Percentiles rank a stretch among this genome's conserved stretches.
Conservation (phyloP, 2,888 invertebrate species). For the Hydraecia micacea region DNA sequence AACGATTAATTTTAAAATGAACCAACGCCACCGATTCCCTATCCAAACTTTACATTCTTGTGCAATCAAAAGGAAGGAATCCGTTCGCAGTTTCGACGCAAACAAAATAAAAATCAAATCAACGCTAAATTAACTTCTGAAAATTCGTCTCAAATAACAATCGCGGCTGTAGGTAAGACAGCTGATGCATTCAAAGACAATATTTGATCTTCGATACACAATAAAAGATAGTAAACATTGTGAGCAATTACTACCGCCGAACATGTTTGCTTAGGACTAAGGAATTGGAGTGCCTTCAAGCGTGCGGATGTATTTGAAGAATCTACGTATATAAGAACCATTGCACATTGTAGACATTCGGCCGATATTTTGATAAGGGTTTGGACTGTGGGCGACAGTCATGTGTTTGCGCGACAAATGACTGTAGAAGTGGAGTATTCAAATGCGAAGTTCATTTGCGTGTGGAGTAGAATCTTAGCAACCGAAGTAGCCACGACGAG, state of each 20-base stretch:
- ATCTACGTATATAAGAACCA: slow-evolving; percentile 70
- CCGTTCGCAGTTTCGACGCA: slow-evolving; percentile 55
- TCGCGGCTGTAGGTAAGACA: slow-evolving; percentile 86
- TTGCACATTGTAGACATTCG: slow-evolving; percentile 53
- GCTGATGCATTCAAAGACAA: slow-evolving; percentile 88
- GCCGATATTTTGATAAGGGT: slow-evolving; percentile 60
- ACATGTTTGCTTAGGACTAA: slow-evolving; percentile 90
- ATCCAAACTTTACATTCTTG: slow-evolving; percentile 39
- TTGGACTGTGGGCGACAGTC: slow-evolving; percentile 43
- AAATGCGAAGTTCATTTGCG: slow-evolving; percentile 33
- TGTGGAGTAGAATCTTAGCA: neutral
- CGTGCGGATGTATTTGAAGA: slow-evolving; percentile 87
- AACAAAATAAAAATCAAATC: slow-evolving; percentile 78
- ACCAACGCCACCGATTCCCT: neutral
- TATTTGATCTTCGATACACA: slow-evolving; percentile 89
- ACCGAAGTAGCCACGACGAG: neutral
- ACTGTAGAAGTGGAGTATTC: slow-evolving; percentile 14
- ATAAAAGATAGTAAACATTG: slow-evolving; percentile 89
- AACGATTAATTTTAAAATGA: neutral
- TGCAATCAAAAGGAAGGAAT: slow-evolving; percentile 58
- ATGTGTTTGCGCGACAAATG: slow-evolving; percentile 49
- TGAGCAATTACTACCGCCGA: slow-evolving; percentile 88
- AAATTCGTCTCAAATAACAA: slow-evolving; percentile 77
- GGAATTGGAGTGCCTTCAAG: slow-evolving; percentile 89
- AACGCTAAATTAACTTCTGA: slow-evolving; percentile 85